phyloP scores from a whole-genome alignment of 2,797 vertebrate genomes.

The Artibeus jamaicensis region DNA sequence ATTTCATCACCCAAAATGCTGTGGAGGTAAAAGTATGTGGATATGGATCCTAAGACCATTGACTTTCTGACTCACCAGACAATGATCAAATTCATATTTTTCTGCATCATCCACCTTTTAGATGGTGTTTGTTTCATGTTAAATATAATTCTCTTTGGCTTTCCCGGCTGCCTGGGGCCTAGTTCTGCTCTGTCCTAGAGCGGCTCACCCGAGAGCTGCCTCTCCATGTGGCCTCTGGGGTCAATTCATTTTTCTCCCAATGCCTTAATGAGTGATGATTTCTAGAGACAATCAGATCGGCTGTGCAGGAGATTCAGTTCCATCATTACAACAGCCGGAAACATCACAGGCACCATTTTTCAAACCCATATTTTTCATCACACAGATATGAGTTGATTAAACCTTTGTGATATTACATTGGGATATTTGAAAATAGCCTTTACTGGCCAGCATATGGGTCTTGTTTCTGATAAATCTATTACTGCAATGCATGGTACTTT shows the following conservation, averaged over 20 bases:
- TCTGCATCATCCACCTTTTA: slow-evolving; percentile 33
- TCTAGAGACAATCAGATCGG: slow-evolving; percentile 76
- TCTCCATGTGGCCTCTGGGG: slow-evolving; percentile 75
- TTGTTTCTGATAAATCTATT: slow-evolving; percentile 68
- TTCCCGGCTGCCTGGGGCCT: slow-evolving; percentile 53
- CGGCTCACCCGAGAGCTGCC: slow-evolving; percentile 52
- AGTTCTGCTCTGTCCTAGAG: slow-evolving; percentile 44
- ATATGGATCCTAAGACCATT: slow-evolving; percentile 32
- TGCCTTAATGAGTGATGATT: slow-evolving; percentile 78
- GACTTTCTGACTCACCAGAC: slow-evolving; percentile 64
- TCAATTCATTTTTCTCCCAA: slow-evolving; percentile 75
- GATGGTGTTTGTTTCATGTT: slow-evolving; percentile 66
- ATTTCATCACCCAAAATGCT: slow-evolving; percentile 41
- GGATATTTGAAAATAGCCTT: slow-evolving; percentile 74
- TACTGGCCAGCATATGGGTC: slow-evolving; percentile 49
- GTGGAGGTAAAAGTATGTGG: slow-evolving; percentile 5
- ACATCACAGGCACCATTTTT: slow-evolving; percentile 77
- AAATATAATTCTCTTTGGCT: slow-evolving; percentile 70
- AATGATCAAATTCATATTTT: slow-evolving; percentile 62
- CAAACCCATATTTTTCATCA: slow-evolving; percentile 77
- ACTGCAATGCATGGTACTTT: slow-evolving; percentile 4
- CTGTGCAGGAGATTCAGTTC: slow-evolving; percentile 68
- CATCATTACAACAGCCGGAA: slow-evolving; percentile 74
- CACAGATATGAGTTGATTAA: slow-evolving; percentile 77
- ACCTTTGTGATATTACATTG: slow-evolving; percentile 74